These are phyloP conservation scores for Cremastobaeus sp. DNA, from an alignment of 2,888 invertebrate species.

Conservation along the genomic window DNA sequence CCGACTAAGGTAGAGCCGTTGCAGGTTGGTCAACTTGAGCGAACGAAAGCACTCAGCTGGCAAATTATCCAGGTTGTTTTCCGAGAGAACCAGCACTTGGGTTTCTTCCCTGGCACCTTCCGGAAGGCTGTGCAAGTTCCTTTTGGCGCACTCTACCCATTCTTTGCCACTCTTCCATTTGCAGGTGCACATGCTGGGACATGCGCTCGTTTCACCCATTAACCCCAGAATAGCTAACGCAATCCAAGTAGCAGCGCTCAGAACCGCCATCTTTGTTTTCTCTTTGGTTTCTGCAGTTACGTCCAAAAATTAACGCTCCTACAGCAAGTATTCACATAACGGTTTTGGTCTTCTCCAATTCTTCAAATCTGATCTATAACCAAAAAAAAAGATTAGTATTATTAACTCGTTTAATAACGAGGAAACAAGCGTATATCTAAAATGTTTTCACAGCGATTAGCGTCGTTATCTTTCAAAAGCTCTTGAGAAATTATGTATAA, in stretches of 20 bases:
- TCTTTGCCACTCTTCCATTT: constrained; percentile 96
- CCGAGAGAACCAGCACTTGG: constrained; percentile 91
- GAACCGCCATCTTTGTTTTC: constrained; percentile 17
- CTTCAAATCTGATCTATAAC: too few species aligned
- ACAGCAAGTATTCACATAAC: constrained; percentile 33
- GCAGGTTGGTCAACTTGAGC: constrained; percentile 89
- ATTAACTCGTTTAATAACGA: too few species aligned
- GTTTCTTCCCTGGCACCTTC: constrained; percentile 89
- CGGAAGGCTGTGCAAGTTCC: constrained; percentile 87
- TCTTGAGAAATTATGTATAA: too few species aligned
- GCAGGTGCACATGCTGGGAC: constrained; percentile 89
- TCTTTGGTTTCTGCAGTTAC: too few species aligned
- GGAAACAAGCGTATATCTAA: too few species aligned
- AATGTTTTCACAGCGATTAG: too few species aligned
- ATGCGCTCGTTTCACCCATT: constrained; percentile 70
- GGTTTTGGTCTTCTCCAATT: too few species aligned
- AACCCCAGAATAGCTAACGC: constrained; percentile 34
- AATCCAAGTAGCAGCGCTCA: constrained; percentile 13
- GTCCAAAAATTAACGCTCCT: too few species aligned
- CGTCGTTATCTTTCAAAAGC: too few species aligned
- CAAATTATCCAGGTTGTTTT: constrained; percentile 89
- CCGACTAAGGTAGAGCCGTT: constrained; percentile 89
- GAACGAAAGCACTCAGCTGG: constrained; percentile 88
- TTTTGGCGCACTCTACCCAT: constrained; percentile 91
- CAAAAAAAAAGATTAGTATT: not conserved